These are phyloP conservation scores for Atherix ibis DNA, from an alignment of 2,888 invertebrate species.

Conservation along the genomic window DNA sequence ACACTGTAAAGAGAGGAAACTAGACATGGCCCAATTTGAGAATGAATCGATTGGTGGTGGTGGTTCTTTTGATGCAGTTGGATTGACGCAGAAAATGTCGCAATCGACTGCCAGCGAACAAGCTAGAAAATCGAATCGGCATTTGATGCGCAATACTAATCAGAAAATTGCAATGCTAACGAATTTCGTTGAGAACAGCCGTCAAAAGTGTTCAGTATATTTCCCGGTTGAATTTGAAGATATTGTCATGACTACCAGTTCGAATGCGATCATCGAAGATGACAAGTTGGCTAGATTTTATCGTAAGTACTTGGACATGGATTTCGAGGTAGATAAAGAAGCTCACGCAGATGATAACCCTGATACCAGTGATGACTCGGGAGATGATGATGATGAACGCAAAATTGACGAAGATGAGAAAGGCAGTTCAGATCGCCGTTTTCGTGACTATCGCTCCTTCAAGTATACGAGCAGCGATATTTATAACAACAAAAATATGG, in stretches of 20 bases:
- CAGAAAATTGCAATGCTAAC: constrained; percentile 81
- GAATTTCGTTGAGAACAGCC: constrained; percentile 65
- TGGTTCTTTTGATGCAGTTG: background rate
- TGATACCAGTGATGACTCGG: constrained; percentile 6
- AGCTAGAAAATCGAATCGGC: too few species aligned
- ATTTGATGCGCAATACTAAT: constrained; percentile 18
- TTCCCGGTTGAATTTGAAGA: constrained; percentile 50
- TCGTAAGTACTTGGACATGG: constrained; percentile 10
- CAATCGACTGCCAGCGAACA: background rate
- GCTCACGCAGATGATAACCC: background rate
- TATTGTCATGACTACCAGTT: constrained; percentile 24
- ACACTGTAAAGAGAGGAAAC: background rate
- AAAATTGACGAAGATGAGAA: background rate
- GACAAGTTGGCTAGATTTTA: constrained; percentile 12
- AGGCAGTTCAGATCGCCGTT: too few species aligned
- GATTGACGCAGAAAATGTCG: background rate
- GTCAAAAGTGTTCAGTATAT: constrained; percentile 80
- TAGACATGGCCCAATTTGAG: constrained; percentile 14
- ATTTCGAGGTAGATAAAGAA: too few species aligned
- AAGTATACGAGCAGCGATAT: too few species aligned
- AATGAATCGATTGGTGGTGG: constrained; percentile 10
- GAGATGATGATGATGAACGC: constrained; percentile 5
- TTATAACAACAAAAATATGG: too few species aligned
- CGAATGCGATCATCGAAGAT: constrained; percentile 12
- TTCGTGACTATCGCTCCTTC: too few species aligned